These are phyloP conservation scores for Acanthurus leucopareius DNA, from an alignment of 2,797 vertebrate species.

Conservation along the genomic window DNA sequence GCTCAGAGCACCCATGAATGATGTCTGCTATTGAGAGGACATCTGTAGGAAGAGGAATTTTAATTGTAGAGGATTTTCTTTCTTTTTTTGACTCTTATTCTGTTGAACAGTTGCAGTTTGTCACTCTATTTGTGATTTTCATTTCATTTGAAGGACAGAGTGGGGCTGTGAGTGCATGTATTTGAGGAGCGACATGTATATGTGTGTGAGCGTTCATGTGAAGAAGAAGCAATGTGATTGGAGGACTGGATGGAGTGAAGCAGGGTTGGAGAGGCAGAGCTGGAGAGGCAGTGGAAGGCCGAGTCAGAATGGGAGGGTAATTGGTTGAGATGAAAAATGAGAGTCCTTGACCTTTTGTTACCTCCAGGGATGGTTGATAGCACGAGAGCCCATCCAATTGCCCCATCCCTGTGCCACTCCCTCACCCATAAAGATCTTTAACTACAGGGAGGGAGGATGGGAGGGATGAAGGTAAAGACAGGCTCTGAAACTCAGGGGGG, in stretches of 20 bases:
- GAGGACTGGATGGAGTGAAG: conserved; percentile 62
- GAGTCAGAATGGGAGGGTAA: conserved; percentile 71
- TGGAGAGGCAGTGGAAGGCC: conserved; percentile 49
- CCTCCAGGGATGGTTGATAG: conserved; percentile 80
- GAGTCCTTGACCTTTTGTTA: conserved; percentile 86
- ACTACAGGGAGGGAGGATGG: conserved; percentile 74
- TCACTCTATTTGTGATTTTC: conserved; percentile 46
- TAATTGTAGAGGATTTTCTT: conserved; percentile 71
- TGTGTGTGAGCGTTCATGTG: conserved; percentile 14
- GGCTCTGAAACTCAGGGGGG: conserved; percentile 52
- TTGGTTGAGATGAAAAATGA: conserved; percentile 85
- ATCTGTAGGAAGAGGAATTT: conserved; percentile 65
- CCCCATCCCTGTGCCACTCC: conserved; percentile 61
- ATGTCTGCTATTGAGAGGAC: conserved; percentile 24
- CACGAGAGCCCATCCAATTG: conserved; percentile 71
- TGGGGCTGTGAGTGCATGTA: conserved; percentile 1
- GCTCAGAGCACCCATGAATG: conserved; percentile 12
- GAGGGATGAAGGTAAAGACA: conserved; percentile 65
- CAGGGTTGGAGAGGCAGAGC: conserved; percentile 54
- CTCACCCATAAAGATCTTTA: conserved; percentile 82
- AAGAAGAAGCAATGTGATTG: conserved; percentile 60
- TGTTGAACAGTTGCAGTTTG: conserved; percentile 66
- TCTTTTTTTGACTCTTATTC: conserved; percentile 54
- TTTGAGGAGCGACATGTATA: background rate
- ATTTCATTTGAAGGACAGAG: conserved; percentile 55